Conservation (phyloP, 2,113 vertebrate species). For the Pterocles burchelli region DNA sequence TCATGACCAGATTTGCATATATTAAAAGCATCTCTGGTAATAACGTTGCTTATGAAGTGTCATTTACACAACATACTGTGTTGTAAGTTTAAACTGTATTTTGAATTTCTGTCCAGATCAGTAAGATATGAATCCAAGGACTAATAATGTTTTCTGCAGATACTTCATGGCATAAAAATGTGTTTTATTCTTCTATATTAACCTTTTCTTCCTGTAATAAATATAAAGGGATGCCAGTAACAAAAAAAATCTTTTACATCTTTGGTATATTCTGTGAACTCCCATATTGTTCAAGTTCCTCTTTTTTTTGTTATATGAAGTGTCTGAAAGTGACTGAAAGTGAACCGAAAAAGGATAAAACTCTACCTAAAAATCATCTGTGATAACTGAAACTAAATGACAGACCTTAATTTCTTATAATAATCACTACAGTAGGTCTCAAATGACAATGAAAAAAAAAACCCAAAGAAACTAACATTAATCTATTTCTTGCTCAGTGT, state of each 20-base stretch:
- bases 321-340: background rate
- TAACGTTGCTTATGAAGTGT: background rate
- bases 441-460: background rate
- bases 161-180: background rate
- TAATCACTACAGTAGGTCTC: background rate
- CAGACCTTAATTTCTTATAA: background rate
- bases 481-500: background rate
- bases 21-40: background rate
- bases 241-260: background rate
- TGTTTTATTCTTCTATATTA: background rate
- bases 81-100: background rate
- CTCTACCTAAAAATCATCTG: background rate
- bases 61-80: background rate
- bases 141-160: background rate
- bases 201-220: background rate
- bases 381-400: background rate
- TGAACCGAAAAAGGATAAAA: background rate
- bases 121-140: background rate
- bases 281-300: background rate
- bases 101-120: background rate
- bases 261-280: background rate
- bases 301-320: background rate
- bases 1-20: background rate
- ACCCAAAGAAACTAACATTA: background rate
- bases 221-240: background rate